A percentile compares a stretch with the other conserved stretches of the same genome.
phyloP scores from a whole-genome alignment of 2,113 vertebrate genomes.

The Podarcis cretensis region DNA sequence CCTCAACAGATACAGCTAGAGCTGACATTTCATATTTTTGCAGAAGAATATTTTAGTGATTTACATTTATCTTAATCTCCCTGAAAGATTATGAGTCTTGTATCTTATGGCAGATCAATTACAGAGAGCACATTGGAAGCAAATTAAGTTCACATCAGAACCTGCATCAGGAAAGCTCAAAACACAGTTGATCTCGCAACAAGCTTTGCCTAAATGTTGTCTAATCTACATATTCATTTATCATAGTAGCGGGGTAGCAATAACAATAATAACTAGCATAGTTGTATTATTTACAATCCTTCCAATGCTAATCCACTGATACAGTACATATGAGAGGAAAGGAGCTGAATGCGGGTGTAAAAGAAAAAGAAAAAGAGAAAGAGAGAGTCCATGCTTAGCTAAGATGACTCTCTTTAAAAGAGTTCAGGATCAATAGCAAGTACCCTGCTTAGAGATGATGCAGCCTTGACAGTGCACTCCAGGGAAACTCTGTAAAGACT shows the following conservation, averaged over 20 bases:
- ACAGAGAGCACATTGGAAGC: not conserved
- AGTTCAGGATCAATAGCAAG: not conserved
- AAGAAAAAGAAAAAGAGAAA: not conserved
- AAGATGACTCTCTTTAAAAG: not conserved
- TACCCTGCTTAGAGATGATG: no score
- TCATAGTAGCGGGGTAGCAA: not conserved
- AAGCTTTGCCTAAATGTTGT: not conserved
- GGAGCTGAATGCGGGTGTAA: no score
- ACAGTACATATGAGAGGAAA: not conserved
- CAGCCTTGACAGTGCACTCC: no score
- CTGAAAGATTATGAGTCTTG: conserved; percentile 30
- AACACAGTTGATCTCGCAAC: conserved; percentile 20
- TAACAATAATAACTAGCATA: not conserved
- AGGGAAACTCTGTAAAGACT: no score
- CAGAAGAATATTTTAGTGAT: conserved; percentile 15
- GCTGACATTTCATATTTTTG: conserved; percentile 2
- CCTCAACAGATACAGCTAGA: conserved; percentile 22
- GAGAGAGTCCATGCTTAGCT: not conserved
- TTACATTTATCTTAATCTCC: conserved; percentile 32
- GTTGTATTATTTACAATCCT: not conserved
- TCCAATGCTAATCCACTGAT: not conserved
- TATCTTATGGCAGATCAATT: conserved; percentile 20
- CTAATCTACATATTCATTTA: not conserved
- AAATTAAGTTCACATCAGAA: conserved; percentile 1
- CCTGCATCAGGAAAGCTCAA: conserved; percentile 7